phyloP scores from a whole-genome alignment of 2,888 invertebrate species.

The Volucella bombylans region DNA sequence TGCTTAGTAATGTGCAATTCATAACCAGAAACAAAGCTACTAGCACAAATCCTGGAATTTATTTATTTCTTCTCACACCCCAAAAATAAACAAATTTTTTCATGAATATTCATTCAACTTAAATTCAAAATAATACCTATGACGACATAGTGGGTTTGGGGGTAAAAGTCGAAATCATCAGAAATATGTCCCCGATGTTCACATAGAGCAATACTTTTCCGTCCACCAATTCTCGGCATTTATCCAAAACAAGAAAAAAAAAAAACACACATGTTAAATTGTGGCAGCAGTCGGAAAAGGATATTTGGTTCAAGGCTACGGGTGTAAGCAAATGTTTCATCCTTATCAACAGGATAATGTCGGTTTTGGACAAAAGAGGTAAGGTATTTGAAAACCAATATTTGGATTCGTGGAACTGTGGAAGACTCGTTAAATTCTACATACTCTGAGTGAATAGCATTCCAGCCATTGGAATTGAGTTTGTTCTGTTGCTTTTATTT shows the following conservation, averaged over 20 bases:
- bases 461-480: constrained; percentile 35
- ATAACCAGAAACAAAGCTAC: constrained; percentile 39
- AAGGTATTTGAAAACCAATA: not conserved
- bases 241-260: constrained; percentile 40
- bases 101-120: constrained; percentile 55
- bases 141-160: not conserved
- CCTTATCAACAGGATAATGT: not conserved
- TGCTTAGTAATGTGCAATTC: constrained; percentile 39
- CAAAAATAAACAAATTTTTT: constrained; percentile 34
- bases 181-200: constrained; percentile 29
- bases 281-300: constrained; percentile 47
- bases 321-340: constrained; percentile 11
- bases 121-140: constrained; percentile 42
- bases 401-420: not conserved
- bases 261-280: constrained; percentile 26
- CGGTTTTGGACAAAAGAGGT: not conserved
- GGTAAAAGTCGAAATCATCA: not conserved
- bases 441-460: constrained; percentile 31
- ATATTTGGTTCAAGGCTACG: constrained; percentile 24
- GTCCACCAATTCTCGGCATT: constrained; percentile 33
- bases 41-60: constrained; percentile 14
- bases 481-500: constrained; percentile 24
- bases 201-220: constrained; percentile 3
- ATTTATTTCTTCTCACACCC: constrained; percentile 3
- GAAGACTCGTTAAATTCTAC: not conserved